A percentile compares a stretch with the other conserved stretches of the same genome.
phyloP scores from a whole-genome alignment of 2,888 invertebrate genomes.

The Urechis unicinctus region DNA sequence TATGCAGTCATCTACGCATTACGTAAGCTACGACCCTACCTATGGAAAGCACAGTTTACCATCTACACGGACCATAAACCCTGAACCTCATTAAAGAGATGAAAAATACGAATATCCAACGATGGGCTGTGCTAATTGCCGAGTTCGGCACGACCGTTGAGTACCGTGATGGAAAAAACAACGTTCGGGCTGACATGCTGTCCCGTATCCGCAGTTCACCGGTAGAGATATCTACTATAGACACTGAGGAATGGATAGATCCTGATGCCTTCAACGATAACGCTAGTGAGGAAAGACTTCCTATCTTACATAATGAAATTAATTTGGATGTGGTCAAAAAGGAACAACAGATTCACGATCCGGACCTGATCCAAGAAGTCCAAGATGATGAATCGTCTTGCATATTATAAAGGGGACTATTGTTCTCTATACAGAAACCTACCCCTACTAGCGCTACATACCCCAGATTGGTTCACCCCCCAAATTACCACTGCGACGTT shows the following conservation, averaged over 20 bases:
- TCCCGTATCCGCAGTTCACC: not conserved
- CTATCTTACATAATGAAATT: constrained; percentile 1
- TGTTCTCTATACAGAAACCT: no score
- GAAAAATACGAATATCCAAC: constrained; percentile 11
- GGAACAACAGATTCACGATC: not conserved
- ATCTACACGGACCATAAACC: no score
- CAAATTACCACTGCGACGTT: not conserved
- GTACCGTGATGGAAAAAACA: constrained; percentile 8
- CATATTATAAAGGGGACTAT: no score
- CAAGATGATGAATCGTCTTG: not conserved
- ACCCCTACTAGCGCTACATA: no score
- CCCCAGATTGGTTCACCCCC: not conserved
- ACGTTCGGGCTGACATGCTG: constrained; percentile 12
- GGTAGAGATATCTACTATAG: not conserved
- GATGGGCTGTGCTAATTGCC: constrained; percentile 13
- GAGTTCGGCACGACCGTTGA: constrained; percentile 15
- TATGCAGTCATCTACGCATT: not conserved
- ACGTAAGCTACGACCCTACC: constrained; percentile 2
- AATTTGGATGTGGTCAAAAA: not conserved
- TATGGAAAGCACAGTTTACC: constrained; percentile 1
- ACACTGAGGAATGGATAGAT: constrained; percentile 5
- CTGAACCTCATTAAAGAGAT: constrained; percentile 10
- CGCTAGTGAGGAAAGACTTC: not conserved
- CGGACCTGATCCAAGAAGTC: not conserved
- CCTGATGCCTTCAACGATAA: constrained; percentile 3